Base-by-base conservation (phyloP, 2,888 invertebrate species). In the Dryobotodes eremita region DNA sequence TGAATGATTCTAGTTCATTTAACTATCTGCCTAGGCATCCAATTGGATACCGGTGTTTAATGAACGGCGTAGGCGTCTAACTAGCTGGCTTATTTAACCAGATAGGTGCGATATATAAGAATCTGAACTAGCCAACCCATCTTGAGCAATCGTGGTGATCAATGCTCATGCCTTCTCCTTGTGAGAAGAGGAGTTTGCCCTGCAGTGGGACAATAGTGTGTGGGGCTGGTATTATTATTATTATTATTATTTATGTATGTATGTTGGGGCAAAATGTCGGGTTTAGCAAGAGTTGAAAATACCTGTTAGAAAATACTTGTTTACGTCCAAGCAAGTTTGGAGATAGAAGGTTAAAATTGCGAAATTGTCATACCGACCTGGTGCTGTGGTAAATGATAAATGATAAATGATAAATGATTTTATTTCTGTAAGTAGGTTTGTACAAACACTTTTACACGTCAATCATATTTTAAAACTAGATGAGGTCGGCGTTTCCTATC, bases 181-280 rank as follows among this genome's bases (percentile, higher is more conserved):
- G 7, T 8, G 0, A 50, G 13, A 50, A 50, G 20, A 13, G 13
- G 4, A 4, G 4, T 31, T 62, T 17, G 10, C 11, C 13, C 7
- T 20, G 26, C 13, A 20, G 8, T 15, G 8, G 20, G 13, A 50
- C 10, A 68, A 50, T 10, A 50, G 3, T 36, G 31, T 3, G 31
- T 36, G 31, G 31, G 20, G 2, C 48, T 36, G 8, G 11, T 23
- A 31, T 26, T 6, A 69, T 50, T 26, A 50, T 36, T 0, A 55
- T 42, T 23, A 23, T 26, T 6, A 69, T 50, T 20, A 71, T 36
- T 2, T 70, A 64, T 46, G 42, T 42, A 74, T 57, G 46, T 46
- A 46, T 74, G 74, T 57, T 55, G 46, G 74, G 55, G 74, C 48
- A 75, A 48, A 74, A 75, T 57, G 75, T 57, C 75, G 75, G 31